Evolutionary conservation across 2,113 vertebrate genomes (phyloP), one percentile per base, ranked within the genome.

Genomic region (Chascanopsetta lugubris): DNA sequence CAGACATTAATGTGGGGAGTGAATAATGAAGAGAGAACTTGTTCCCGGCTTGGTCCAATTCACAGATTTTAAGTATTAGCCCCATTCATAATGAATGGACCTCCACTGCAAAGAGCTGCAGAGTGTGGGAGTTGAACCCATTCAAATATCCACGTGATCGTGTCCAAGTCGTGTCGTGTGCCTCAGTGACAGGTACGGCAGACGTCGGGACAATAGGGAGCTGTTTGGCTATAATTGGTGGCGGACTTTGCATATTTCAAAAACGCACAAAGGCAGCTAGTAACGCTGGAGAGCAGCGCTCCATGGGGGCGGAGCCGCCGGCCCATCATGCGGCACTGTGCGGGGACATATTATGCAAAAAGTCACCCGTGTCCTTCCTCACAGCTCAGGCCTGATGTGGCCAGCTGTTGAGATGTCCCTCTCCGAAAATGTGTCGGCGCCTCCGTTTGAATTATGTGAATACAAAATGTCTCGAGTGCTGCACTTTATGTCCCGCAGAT

Each of bases 241-340:
- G 53, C 27, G 13, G 62, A 43, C 59, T 24, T 40, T 54, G 61
- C 53, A 69, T 43, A 34, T 79, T 53, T 75, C 50, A 71, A 77
- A 53, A 51, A 34, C 1, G 43, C 62, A 64, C 36, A 7, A 13
- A 47, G 50, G 46, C 62, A 61, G 34, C 34, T 17, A 34, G 68
- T 36, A 36, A 46, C 48, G 66, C 46, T 62, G 57, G 70, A 65
- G 60, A 65, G 70, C 60, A 60, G 11, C 13, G 20, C 40, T 69
- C 26, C 17, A 43, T 18, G 30, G 47, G 30, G 61, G 27, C 18
- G 7, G 25, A 3, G 58, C 25, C 36, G 64, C 7, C 47, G 61
- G 57, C 21, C 56, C 51, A 61, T 71, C 65, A 71, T 8, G 38
- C 25, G n/a, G 15, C 12, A 8, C 49, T 63, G 45, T 55, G 55